Evolutionary conservation across 2,113 vertebrate genomes (phyloP).

Genomic region (Pipra filicauda): DNA sequence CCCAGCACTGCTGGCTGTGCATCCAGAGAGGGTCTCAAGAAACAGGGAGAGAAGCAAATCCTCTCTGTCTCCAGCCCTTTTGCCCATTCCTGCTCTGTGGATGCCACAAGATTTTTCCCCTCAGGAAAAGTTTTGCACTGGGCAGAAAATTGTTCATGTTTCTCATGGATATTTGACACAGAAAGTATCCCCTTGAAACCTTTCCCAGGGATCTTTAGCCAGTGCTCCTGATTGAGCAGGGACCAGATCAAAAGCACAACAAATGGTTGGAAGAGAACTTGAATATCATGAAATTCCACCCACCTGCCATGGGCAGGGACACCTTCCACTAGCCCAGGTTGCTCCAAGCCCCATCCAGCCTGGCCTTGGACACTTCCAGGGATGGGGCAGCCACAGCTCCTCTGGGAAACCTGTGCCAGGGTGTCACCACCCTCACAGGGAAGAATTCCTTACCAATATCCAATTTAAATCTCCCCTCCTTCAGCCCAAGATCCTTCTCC

Average conservation of each 20-base stretch:
- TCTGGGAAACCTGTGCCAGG: neutral
- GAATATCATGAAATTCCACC: neutral
- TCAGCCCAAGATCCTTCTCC: neutral
- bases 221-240: neutral
- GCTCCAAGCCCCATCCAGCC: neutral
- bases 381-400: neutral
- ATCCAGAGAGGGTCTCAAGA: neutral
- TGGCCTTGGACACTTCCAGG: neutral
- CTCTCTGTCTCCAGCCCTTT: neutral
- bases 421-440: neutral
- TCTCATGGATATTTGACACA: neutral
- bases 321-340: neutral
- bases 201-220: neutral
- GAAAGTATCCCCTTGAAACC: neutral
- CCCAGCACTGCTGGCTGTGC: neutral
- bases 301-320: neutral
- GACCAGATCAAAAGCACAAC: neutral
- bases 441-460: neutral
- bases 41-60: neutral
- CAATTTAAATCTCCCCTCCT: neutral
- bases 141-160: neutral
- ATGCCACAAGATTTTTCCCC: neutral
- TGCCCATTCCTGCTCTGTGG: accelerated
- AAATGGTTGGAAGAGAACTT: too few species aligned
- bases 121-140: neutral